phyloP scores from a whole-genome alignment of 1,140 invertebrate genomes.

The Scaptomyza hsui region DNA sequence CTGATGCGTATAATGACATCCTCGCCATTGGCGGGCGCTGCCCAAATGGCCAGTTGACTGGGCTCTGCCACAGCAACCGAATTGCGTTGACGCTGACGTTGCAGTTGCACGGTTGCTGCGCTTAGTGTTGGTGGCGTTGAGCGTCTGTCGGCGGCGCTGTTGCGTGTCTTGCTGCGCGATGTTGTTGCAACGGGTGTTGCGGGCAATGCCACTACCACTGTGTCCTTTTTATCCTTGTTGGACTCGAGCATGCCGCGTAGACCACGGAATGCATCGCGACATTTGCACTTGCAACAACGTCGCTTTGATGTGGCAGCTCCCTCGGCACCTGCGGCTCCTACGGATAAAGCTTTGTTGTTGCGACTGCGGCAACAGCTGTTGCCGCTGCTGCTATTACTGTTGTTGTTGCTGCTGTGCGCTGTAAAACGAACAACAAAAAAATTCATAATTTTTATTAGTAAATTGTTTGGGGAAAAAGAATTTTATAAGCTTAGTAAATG shows the following conservation, averaged over 20 bases:
- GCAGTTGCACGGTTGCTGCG: background rate
- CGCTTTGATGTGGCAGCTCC: constrained; percentile 44
- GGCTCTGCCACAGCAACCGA: constrained; percentile 65
- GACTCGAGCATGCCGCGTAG: constrained; percentile 56
- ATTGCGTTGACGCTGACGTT: constrained; percentile 52
- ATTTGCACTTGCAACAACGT: constrained; percentile 75
- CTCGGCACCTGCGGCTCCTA: background rate
- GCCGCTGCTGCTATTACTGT: constrained; percentile 24
- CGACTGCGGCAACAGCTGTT: constrained; percentile 76
- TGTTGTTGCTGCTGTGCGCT: constrained; percentile 37
- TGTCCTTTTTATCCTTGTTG: constrained; percentile 14
- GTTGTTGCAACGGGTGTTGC: constrained; percentile 3
- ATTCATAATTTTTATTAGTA: background rate
- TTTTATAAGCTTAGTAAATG: too few species aligned
- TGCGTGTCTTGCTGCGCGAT: constrained; percentile 39
- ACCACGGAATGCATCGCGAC: constrained; percentile 59
- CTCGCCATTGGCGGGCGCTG: constrained; percentile 45
- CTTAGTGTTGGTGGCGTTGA: constrained; percentile 32
- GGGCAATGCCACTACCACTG: constrained; percentile 1
- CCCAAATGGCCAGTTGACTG: constrained; percentile 66
- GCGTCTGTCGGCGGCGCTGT: constrained; percentile 51
- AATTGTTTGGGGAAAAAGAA: too few species aligned
- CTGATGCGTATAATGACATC: constrained; percentile 76
- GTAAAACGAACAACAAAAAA: background rate
- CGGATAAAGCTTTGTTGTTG: constrained; percentile 52